Base-by-base conservation (phyloP, 2,888 invertebrate genomes). In the Pyrgus malvae region DNA sequence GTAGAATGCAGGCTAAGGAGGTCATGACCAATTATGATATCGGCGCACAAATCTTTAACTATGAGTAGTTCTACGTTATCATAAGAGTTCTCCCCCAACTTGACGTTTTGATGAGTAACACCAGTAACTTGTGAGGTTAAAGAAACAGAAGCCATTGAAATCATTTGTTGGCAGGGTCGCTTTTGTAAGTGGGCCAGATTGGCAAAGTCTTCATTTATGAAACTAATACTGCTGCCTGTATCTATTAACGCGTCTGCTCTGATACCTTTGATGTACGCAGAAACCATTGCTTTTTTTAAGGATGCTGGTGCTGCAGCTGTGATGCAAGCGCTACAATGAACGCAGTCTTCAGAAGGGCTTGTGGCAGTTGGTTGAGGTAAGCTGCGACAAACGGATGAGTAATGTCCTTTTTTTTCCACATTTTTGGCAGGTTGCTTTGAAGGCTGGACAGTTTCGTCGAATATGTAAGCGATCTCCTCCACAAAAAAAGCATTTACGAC, bases 161-260 rank as follows among this genome's bases (percentile, higher is more conserved):
- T 38, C 1, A 11, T 38, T 2, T 38, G 38, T 6, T 38, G 4
- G 38, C 38, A 38, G n/a, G 38, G 19, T 1, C 11, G 9, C 19
- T 11, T 9, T 11, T 8, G 3, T 38, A 38, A 19, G 2, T 11
- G 7, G n/a, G 11, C n/a, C n/a, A 19, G 2, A 2, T 19, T 17
- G 1, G 19, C 38, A 19, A 38, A 38, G n/a, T 11, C 6, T n/a
- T 38, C 38, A 19, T 38, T 38, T 17, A 38, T 11, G 11, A 41
- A 55, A 23, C 42, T 23, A n/a, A 55, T 23, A 21, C n/a, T n/a
- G 38, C 38, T 38, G 19, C 38, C 42, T 7, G 42, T 42, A 25
- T 42, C 42, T 5, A 38, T 19, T 3, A 38, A 6, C 6, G 38
- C 38, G n/a, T 38, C 38, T 17, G 38, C 38, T 38, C 8, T 38